Evolutionary conservation across 2,113 vertebrate species (phyloP).

Genomic region (Neopipo cinnamomea): DNA sequence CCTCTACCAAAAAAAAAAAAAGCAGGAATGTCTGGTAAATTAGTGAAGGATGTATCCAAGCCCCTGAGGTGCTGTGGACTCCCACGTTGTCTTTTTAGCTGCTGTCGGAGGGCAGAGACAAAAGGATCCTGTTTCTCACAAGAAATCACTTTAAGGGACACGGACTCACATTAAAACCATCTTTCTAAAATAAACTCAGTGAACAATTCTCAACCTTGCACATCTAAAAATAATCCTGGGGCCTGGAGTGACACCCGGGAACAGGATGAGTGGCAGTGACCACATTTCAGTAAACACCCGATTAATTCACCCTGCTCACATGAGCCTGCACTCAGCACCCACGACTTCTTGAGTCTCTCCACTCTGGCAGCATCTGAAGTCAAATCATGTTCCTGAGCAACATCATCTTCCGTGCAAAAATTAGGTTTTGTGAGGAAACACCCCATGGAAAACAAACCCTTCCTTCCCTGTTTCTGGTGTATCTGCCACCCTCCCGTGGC

Average conservation of each 20-base stretch:
- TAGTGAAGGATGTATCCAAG: neutral
- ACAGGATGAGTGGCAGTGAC: neutral
- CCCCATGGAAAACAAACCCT: accelerated
- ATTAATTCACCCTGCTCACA: neutral
- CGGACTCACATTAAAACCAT: neutral
- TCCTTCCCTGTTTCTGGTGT: neutral
- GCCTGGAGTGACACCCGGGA: neutral
- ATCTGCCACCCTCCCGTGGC: neutral
- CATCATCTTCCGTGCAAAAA: accelerated
- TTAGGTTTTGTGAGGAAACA: neutral
- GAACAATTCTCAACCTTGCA: neutral
- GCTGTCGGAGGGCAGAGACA: neutral
- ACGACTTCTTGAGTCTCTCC: neutral
- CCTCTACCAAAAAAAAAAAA: neutral
- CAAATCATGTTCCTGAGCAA: neutral
- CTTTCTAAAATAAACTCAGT: neutral
- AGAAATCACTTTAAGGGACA: neutral
- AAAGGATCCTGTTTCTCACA: accelerated
- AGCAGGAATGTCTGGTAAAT: neutral
- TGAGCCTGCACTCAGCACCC: neutral
- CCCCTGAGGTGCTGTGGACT: neutral
- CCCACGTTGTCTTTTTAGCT: neutral
- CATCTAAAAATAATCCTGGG: neutral
- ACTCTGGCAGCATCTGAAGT: neutral
- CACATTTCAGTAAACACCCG: neutral